Evolutionary conservation across 2,797 vertebrate genomes (phyloP).

Genomic region (Sphenopsis melanotis): DNA sequence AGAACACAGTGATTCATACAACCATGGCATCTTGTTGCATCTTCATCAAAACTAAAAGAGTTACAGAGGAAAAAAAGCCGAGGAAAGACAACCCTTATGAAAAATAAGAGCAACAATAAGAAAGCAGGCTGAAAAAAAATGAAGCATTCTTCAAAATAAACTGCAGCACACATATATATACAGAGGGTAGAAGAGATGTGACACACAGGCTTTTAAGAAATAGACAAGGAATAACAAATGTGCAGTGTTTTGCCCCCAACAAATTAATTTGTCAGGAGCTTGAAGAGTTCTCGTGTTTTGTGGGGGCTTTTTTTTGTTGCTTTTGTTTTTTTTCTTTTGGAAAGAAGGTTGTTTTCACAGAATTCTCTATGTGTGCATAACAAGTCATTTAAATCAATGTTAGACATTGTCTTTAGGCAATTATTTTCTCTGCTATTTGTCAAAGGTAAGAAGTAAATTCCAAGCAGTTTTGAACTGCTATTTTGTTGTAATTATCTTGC

Average conservation of each 20-base stretch:
- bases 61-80: not conserved
- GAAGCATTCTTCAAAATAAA: not conserved
- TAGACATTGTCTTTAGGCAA: conserved; percentile 68
- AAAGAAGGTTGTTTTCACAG: conserved; percentile 37
- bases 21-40: not conserved
- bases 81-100: not conserved
- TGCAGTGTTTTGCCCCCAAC: conserved; percentile 30
- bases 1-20: not conserved
- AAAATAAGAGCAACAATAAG: conserved; percentile 36
- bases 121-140: not conserved
- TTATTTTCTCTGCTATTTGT: conserved; percentile 67
- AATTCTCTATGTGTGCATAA: conserved; percentile 37
- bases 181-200: not conserved
- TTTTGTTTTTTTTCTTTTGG: not conserved
- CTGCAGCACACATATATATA: not conserved
- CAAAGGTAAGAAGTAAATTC: conserved; percentile 66
- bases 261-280: conserved; percentile 63
- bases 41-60: not conserved
- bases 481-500: conserved; percentile 68
- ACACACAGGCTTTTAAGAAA: conserved; percentile 27
- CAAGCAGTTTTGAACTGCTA: conserved; percentile 63
- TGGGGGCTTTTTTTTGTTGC: fast-evolving
- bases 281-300: not conserved
- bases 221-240: conserved; percentile 47
- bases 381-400: conserved; percentile 70